Conservation (phyloP, 1,140 invertebrate species). For the Oreohelix idahoensis region DNA sequence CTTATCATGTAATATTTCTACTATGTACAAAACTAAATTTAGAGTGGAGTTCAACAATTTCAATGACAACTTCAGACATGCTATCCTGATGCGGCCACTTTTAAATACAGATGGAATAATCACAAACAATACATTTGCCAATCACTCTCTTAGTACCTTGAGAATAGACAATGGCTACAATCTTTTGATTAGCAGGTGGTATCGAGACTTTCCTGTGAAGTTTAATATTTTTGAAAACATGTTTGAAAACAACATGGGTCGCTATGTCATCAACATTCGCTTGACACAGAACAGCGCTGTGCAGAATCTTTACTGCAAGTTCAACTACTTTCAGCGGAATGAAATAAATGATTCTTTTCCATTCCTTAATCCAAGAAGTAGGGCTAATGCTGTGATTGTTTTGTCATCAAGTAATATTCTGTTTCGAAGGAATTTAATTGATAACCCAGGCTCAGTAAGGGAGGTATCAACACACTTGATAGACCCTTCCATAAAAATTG, state of each 20-base stretch:
- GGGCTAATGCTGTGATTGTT: constrained; percentile 90
- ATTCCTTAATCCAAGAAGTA: constrained; percentile 80
- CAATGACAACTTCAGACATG: constrained; percentile 66
- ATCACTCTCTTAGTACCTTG: constrained; percentile 87
- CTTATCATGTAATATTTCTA: constrained; percentile 68
- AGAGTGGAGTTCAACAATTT: constrained; percentile 70
- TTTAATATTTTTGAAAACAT: constrained; percentile 89
- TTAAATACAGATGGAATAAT: constrained; percentile 71
- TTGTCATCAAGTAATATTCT: constrained; percentile 89
- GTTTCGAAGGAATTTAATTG: constrained; percentile 91
- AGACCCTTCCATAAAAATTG: constrained; percentile 93
- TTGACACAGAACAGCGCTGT: constrained; percentile 87
- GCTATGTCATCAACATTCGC: constrained; percentile 89
- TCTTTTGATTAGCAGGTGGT: constrained; percentile 71
- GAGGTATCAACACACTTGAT: constrained; percentile 96
- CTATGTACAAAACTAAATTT: constrained; percentile 63
- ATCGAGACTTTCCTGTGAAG: constrained; percentile 66
- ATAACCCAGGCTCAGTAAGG: constrained; percentile 89
- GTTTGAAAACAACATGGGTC: constrained; percentile 88
- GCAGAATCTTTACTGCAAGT: constrained; percentile 88
- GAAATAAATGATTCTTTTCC: constrained; percentile 88
- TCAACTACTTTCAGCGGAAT: constrained; percentile 91
- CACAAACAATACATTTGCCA: constrained; percentile 84
- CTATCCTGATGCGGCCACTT: constrained; percentile 66
- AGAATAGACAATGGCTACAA: constrained; percentile 87